Evolutionary conservation across 2,797 vertebrate species (phyloP), one percentile per base, ranked within the genome.

Genomic region (Typhlichthys subterraneus): DNA sequence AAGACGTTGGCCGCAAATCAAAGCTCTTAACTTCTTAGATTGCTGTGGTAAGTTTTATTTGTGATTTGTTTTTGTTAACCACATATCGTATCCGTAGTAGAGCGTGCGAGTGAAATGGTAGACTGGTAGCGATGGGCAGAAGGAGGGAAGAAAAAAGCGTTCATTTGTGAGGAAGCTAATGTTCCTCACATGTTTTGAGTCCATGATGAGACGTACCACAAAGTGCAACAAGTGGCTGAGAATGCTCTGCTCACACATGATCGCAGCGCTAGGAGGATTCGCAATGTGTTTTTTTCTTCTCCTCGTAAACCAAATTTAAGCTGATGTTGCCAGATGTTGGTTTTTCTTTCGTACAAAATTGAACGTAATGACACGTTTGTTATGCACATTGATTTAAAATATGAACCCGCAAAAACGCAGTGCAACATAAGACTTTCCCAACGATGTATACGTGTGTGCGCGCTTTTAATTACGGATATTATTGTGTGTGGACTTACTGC

Each of bases 301-400:
- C 8, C 33, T 38, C 33, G 33, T 1, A 38, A 38, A 38, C 7
- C 7, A 38, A 38, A 51, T 51, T 9, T 70, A 72, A 49, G 80
- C 85, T 85, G 88, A 82, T 86, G 87, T 87, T 85, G 75, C 86
- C 87, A 90, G 86, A 87, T 89, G 88, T 88, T 79, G 57, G 45
- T 54, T 63, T 52, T 72, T 81, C 3, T 61, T 59, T 45, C 45
- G 12, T 68, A 51, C 38, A 52, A 65, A 62, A 47, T 10, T 2
- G 15, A 70, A 68, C 15, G 59, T 76, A 68, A 72, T 55, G 54
- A 48, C 11, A 48, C 46, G 12, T 48, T 9, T 38, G 33, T 38
- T 38, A 9, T 9, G 33, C 8, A 38, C 8, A 38, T 38, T 38
- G 33, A 38, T 38, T 38, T 38, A 6, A 38, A 38, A 6, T 38